These are phyloP conservation scores for Volucella zonaria DNA, from an alignment of 2,888 invertebrate species.

Conservation along the genomic window DNA sequence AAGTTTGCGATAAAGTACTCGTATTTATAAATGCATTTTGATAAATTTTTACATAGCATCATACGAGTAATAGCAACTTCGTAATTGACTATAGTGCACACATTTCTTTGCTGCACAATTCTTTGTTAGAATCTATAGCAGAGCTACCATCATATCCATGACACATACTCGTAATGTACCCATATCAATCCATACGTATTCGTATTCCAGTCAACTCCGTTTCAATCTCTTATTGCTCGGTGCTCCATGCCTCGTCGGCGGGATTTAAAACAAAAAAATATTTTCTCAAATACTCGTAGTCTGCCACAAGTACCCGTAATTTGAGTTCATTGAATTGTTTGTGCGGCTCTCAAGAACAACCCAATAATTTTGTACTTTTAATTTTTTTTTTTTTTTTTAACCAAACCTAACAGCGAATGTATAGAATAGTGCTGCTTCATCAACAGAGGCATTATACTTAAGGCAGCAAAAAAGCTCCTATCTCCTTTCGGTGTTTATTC, in stretches of 20 bases:
- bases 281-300: constrained; percentile 29
- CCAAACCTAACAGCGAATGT: constrained; percentile 47
- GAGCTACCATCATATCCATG: no score
- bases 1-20: no score
- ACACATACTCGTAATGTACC: background rate
- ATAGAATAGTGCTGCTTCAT: constrained; percentile 48
- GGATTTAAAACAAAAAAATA: constrained; percentile 16
- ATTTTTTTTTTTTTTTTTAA: constrained; percentile 24
- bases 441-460: constrained; percentile 46
- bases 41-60: no score
- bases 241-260: background rate
- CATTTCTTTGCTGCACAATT: no score
- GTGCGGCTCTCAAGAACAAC: constrained; percentile 52
- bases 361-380: constrained; percentile 44
- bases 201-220: background rate
- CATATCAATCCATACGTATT: background rate
- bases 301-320: constrained; percentile 44
- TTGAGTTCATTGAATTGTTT: constrained; percentile 65
- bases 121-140: no score
- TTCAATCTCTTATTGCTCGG: constrained; percentile 23
- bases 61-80: background rate
- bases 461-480: constrained; percentile 59
- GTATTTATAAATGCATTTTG: no score
- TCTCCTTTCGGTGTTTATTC: constrained; percentile 63
- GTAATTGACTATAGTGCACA: no score